phyloP scores from a whole-genome alignment of 2,888 invertebrate genomes.

The Epirrita christyi region DNA sequence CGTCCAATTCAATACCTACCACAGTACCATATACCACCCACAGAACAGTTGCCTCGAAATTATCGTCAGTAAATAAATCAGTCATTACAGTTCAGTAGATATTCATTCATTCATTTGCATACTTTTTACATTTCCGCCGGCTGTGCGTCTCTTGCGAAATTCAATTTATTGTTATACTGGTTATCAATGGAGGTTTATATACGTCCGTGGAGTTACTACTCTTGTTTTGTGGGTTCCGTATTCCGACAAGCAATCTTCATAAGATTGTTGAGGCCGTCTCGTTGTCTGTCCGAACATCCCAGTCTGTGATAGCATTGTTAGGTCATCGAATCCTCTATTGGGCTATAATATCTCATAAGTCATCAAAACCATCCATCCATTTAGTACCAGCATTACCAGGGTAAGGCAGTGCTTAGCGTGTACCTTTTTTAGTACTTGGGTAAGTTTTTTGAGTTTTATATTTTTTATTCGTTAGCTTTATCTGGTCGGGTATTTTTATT shows the following conservation, averaged over 20 bases:
- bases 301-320: not conserved
- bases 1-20: too few species aligned
- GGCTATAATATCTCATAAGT: too few species aligned
- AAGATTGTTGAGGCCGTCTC: too few species aligned
- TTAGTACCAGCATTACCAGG: too few species aligned
- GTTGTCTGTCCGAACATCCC: too few species aligned
- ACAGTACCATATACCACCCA: not conserved
- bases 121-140: constrained; percentile 37
- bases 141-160: constrained; percentile 31
- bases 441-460: too few species aligned
- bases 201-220: not conserved
- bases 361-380: too few species aligned
- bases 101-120: constrained; percentile 34
- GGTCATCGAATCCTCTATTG: constrained; percentile 23
- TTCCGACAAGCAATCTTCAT: too few species aligned
- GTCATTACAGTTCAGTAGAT: constrained; percentile 19
- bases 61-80: constrained; percentile 13
- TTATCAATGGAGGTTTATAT: constrained; percentile 33
- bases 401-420: too few species aligned
- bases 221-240: not conserved
- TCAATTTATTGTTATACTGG: constrained; percentile 34
- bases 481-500: too few species aligned
- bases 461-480: too few species aligned
- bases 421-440: too few species aligned
- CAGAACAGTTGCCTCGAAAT: not conserved